Conservation (phyloP, 1,140 invertebrate species). For the Cecropterus lyciades region DNA sequence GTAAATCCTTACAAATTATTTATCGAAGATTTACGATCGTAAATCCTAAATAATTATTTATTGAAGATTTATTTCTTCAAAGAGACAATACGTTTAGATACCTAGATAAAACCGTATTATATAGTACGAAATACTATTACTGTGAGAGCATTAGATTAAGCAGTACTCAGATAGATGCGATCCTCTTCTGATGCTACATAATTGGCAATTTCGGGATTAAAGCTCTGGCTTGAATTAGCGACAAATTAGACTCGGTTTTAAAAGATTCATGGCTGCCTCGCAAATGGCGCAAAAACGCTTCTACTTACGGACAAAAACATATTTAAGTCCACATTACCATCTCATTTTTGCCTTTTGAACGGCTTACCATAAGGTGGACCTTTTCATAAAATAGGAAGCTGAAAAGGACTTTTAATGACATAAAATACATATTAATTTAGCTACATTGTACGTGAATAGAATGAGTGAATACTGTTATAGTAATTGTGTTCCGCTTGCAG, state of each 20-base stretch:
- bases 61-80: no score
- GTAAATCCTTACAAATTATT: no score
- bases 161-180: slow-evolving; percentile 16
- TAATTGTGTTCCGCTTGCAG: slow-evolving; percentile 11
- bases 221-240: slow-evolving; percentile 26
- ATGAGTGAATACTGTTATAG: slow-evolving; percentile 11
- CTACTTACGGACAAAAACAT: slow-evolving; percentile 23
- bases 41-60: no score
- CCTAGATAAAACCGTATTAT: no score
- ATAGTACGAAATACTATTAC: background rate
- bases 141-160: slow-evolving; percentile 1
- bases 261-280: slow-evolving; percentile 25
- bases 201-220: slow-evolving; percentile 25
- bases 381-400: slow-evolving; percentile 13
- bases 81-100: no score
- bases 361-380: slow-evolving; percentile 15
- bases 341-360: slow-evolving; percentile 30
- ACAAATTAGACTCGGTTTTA: slow-evolving; percentile 26
- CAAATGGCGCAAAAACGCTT: slow-evolving; percentile 20
- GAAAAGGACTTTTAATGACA: slow-evolving; percentile 15
- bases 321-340: slow-evolving; percentile 25
- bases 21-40: no score
- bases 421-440: slow-evolving; percentile 5
- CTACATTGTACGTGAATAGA: background rate
- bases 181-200: slow-evolving; percentile 23